A percentile compares a stretch with the other conserved stretches of the same genome.
phyloP scores from a whole-genome alignment of 1,140 invertebrate genomes.

The Zaprionus tsacasi region DNA sequence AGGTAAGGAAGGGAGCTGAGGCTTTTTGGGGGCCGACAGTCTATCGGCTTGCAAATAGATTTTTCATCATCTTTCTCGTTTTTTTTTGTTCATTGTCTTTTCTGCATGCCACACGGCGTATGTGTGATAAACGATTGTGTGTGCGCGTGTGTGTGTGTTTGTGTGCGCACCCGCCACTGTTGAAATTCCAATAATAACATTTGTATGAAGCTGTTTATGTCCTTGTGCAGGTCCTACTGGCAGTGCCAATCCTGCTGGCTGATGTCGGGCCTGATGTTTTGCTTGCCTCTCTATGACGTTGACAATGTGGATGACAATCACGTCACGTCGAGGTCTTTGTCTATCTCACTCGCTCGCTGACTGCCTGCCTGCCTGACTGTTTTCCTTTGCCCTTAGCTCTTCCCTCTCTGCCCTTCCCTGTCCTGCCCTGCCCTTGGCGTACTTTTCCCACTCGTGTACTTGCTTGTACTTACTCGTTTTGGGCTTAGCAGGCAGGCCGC shows the following conservation, averaged over 20 bases:
- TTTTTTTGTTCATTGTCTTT: conserved; percentile 36
- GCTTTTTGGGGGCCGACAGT: not conserved
- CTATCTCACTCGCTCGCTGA: conserved; percentile 11
- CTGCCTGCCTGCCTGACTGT: conserved; percentile 9
- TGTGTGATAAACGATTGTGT: conserved; percentile 65
- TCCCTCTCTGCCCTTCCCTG: not conserved
- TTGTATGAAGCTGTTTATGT: conserved; percentile 80
- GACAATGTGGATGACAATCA: conserved; percentile 79
- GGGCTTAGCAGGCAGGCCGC: conserved; percentile 71
- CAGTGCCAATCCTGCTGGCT: conserved; percentile 23
- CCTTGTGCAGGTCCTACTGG: conserved; percentile 40
- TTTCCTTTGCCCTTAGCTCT: conserved; percentile 7
- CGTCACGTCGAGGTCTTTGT: conserved; percentile 63
- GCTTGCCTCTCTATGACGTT: conserved; percentile 49
- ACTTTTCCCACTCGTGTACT: conserved; percentile 21
- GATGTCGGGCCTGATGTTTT: conserved; percentile 7
- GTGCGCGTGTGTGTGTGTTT: conserved; percentile 19
- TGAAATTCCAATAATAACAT: conserved; percentile 81
- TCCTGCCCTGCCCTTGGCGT: not conserved
- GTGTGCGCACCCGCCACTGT: conserved; percentile 33
- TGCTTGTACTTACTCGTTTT: conserved; percentile 56
- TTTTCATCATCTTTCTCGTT: conserved; percentile 71
- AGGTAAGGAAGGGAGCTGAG: not conserved
- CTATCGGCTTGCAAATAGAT: conserved; percentile 66
- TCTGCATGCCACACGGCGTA: conserved; percentile 52